Percentiles rank a stretch among this genome's conserved stretches.
Evolutionary conservation across 2,797 vertebrate species (phyloP).

Genomic region (Picus viridis): DNA sequence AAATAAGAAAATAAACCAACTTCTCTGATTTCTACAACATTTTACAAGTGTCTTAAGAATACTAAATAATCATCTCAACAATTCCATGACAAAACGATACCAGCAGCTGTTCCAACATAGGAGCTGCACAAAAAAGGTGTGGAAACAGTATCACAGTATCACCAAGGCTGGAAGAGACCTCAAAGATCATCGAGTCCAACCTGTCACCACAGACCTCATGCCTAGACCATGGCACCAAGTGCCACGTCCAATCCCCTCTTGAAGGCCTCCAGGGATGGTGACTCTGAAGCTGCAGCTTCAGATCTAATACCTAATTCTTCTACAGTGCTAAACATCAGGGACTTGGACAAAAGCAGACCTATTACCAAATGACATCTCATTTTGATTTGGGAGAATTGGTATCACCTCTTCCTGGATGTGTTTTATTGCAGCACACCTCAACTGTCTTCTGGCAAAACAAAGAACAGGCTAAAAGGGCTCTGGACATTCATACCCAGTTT

Average conservation of each 20-base stretch:
- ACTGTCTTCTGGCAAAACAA: neutral
- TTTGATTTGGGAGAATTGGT: neutral
- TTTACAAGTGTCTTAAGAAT: neutral
- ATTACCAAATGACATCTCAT: neutral
- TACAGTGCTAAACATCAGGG: neutral
- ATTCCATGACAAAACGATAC: neutral
- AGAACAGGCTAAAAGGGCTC: neutral
- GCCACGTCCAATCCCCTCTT: too few relatives aligned
- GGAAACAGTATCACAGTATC: neutral
- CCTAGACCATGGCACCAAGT: too few relatives aligned
- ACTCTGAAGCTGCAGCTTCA: neutral
- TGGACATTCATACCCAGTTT: neutral
- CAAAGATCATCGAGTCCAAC: too few relatives aligned
- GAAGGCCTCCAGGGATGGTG: too few relatives aligned
- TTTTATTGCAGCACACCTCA: neutral
- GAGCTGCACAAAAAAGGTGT: neutral
- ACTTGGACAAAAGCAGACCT: neutral
- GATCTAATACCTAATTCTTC: neutral
- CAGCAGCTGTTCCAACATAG: neutral
- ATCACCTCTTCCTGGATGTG: neutral
- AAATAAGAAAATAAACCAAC: neutral
- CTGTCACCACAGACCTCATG: too few relatives aligned
- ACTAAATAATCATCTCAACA: neutral
- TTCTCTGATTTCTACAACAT: neutral
- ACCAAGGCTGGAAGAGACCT: too few relatives aligned